Evolutionary conservation across 2,888 invertebrate species (phyloP).

Genomic region (Drosophila putrida): DNA sequence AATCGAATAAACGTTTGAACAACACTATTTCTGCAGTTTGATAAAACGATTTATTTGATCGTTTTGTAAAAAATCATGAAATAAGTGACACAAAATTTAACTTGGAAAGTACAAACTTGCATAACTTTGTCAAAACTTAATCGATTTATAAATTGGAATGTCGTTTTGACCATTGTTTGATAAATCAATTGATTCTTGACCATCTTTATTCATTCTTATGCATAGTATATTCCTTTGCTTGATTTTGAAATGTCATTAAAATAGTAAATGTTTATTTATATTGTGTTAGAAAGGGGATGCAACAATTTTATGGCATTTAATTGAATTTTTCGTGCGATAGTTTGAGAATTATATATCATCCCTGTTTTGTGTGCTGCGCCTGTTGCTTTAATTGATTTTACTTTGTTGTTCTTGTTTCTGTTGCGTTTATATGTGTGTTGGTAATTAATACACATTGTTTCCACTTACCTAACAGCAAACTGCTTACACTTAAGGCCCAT

Average conservation of each 20-base stretch:
- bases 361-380: not conserved
- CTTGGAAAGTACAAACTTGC: no score
- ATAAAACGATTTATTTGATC: no score
- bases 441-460: slow-evolving; percentile 53
- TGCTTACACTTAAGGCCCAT: slow-evolving; percentile 14
- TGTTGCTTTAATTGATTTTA: slow-evolving; percentile 50
- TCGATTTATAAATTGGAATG: no score
- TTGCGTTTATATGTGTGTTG: slow-evolving; percentile 18
- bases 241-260: not conserved
- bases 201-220: no score
- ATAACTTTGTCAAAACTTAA: no score
- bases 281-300: not conserved
- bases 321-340: not conserved
- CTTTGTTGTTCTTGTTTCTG: slow-evolving; percentile 4
- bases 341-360: not conserved
- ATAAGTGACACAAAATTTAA: no score
- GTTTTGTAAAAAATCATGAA: no score
- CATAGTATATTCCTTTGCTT: no score
- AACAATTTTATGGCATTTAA: not conserved
- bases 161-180: no score
- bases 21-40: no score
- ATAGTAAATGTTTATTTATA: not conserved
- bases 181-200: no score
- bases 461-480: slow-evolving; percentile 48
- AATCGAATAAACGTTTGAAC: not conserved